Conservation (phyloP, 1,140 invertebrate genomes). For the Maconellicoccus hirsutus region DNA sequence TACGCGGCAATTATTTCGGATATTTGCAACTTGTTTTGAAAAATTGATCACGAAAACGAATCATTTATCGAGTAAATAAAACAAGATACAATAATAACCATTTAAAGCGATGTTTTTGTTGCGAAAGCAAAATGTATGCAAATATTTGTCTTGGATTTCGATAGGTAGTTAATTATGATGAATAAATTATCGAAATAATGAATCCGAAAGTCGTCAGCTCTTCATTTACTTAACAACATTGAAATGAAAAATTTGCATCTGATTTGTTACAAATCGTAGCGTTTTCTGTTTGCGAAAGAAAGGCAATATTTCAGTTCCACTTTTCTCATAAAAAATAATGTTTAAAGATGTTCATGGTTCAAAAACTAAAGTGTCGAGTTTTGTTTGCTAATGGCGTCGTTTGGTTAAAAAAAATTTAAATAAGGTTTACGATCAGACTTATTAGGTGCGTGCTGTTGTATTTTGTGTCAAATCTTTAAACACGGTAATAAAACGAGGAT, state of each 20-base stretch:
- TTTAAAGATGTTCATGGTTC: constrained; percentile 5
- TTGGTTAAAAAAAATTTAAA: background rate
- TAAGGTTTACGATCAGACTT: background rate
- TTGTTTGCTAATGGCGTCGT: background rate
- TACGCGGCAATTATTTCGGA: too few relatives aligned
- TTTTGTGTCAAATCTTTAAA: background rate
- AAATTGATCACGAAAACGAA: too few relatives aligned
- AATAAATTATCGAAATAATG: background rate
- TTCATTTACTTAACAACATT: constrained; percentile 4
- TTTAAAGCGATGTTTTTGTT: background rate
- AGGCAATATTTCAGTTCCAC: background rate
- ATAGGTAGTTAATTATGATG: background rate
- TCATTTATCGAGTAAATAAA: too few relatives aligned
- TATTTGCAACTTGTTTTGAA: too few relatives aligned
- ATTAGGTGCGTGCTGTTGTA: background rate
- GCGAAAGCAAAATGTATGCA: background rate
- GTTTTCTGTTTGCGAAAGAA: background rate
- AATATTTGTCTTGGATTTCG: background rate
- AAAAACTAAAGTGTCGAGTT: background rate
- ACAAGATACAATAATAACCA: too few relatives aligned
- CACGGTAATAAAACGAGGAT: background rate
- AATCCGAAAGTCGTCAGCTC: background rate
- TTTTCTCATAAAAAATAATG: background rate
- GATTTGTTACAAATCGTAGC: background rate
- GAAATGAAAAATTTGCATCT: background rate